Evolutionary conservation across 2,113 vertebrate genomes (phyloP), one percentile per base, ranked within the genome.

Genomic region (Gambusia affinis): DNA sequence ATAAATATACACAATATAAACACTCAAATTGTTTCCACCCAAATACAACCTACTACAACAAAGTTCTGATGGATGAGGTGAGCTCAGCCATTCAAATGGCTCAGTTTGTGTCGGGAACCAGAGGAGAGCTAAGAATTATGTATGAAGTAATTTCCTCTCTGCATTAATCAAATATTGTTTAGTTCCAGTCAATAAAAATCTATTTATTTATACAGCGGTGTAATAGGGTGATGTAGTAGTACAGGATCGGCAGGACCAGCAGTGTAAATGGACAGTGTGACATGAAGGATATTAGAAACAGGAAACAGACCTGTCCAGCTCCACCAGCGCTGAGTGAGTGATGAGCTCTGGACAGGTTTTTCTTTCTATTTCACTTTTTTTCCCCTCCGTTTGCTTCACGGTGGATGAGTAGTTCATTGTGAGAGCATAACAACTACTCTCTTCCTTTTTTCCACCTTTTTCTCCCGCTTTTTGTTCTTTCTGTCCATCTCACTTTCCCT

Each of bases 231-330:
- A 79, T 86, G 83, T 89, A 85, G 91, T 90, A 79, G 86, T 85
- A 82, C 84, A 81, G 81, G 85, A 86, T 89, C 87, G 87, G 87
- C 31, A 28, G 83, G 85, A 87, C 80, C 81, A 87, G 80, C 87
- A 78, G 73, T 82, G 85, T 81, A 89, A 94, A 88, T 82, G 89
- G 91, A 93, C 93, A 92, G 88, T 92, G 89, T 94, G 93, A 94
- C 93, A 93, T 73, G 80, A 86, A 81, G 83, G 86, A 94, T 94
- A 94, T 93, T 90, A 91, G 83, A 78, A 90, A 86, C 83, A 87
- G 91, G 87, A 93, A 91, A 89, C 89, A 84, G 79, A 81, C 85
- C 92, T 92, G 93, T 94, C 92, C 35, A 83, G 73, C 85, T 86
- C 70, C 74, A 83, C 84, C 85, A 79, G 85, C 79, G 76, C 84